A percentile compares a stretch with the other conserved stretches of the same genome.
phyloP scores from a whole-genome alignment of 2,888 invertebrate genomes.

The Chrysina gloriosa region DNA sequence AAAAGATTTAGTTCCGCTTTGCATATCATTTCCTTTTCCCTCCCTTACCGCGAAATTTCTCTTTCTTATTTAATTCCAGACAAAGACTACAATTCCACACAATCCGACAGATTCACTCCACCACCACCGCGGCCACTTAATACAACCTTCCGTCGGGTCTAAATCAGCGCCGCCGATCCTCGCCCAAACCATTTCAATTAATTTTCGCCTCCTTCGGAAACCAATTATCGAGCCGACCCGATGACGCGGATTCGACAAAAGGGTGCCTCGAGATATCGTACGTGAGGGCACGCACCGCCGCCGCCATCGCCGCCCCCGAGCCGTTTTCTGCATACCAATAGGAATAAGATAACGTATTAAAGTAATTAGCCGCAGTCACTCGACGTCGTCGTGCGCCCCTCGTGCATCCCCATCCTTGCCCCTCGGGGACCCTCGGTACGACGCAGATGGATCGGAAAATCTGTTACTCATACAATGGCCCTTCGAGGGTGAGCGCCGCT shows the following conservation, averaged over 20 bases:
- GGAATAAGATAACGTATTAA: constrained; percentile 20
- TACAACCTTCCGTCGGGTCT: no score
- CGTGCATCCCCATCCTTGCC: no score
- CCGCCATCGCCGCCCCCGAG: background rate
- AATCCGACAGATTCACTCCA: no score
- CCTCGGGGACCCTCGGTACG: background rate
- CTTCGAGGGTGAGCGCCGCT: background rate
- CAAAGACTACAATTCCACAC: no score
- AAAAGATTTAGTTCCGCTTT: no score
- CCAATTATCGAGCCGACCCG: constrained; percentile 6
- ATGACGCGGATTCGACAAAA: constrained; percentile 19
- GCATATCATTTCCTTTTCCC: no score
- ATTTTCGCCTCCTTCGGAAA: constrained; percentile 11
- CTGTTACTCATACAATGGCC: constrained; percentile 30
- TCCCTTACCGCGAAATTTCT: no score
- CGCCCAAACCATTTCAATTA: constrained; percentile 8
- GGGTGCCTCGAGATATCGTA: no score
- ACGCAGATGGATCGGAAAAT: constrained; percentile 27
- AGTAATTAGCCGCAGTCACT: constrained; percentile 20
- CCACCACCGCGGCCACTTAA: no score
- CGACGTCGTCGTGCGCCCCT: no score
- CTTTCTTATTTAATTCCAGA: no score
- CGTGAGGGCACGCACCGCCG: background rate
- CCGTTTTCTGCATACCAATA: constrained; percentile 1
- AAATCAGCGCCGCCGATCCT: background rate